Conservation (phyloP, 2,888 invertebrate genomes). For the Cerastoderma edule region DNA sequence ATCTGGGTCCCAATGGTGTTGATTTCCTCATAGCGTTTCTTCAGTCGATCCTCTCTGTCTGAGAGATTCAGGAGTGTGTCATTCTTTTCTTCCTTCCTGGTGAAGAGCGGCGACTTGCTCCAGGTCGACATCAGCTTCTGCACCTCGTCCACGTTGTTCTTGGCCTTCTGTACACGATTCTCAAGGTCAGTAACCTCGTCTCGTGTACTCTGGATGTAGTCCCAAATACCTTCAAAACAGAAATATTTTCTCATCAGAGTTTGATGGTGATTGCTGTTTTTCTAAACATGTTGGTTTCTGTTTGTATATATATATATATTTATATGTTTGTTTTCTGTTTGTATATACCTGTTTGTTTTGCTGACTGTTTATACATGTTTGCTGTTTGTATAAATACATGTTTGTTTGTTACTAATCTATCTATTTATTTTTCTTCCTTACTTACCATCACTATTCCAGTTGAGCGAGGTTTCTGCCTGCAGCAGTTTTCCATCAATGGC, state of each 20-base stretch:
- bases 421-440: too few relatives aligned
- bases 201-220: conserved; percentile 91
- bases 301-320: too few relatives aligned
- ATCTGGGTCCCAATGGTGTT: conserved; percentile 89
- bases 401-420: too few relatives aligned
- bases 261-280: not conserved
- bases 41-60: conserved; percentile 90
- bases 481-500: conserved; percentile 92
- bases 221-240: conserved; percentile 88
- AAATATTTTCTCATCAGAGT: not conserved
- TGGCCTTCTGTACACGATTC: conserved; percentile 90
- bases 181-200: conserved; percentile 91
- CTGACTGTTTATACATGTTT: too few relatives aligned
- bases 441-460: conserved; percentile 93
- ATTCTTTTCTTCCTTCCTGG: conserved; percentile 93
- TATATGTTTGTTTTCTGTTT: too few relatives aligned
- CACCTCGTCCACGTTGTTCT: conserved; percentile 92
- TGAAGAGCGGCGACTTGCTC: conserved; percentile 92
- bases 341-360: too few relatives aligned
- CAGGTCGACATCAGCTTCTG: conserved; percentile 91
- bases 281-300: not conserved
- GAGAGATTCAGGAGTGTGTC: conserved; percentile 92
- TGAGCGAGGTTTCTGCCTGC: conserved; percentile 90
- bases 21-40: conserved; percentile 91
- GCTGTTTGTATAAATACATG: too few relatives aligned